These are phyloP conservation scores for Triplophysa yarkandensis DNA, from an alignment of 2,797 vertebrate genomes.

Conservation along the genomic window DNA sequence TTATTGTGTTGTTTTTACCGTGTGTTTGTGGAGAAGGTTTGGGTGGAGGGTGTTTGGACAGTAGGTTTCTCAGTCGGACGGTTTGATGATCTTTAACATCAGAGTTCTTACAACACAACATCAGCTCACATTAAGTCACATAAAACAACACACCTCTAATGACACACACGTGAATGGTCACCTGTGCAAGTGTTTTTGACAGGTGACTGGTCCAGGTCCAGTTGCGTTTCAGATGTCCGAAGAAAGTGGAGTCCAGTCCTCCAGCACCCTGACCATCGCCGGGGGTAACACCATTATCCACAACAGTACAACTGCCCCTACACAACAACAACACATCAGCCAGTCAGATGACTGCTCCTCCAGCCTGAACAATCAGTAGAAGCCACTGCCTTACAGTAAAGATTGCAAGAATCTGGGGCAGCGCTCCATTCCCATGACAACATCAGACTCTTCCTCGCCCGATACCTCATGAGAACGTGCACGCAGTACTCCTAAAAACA, in stretches of 20 bases:
- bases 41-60: constrained; percentile 81
- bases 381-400: constrained; percentile 12
- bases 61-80: constrained; percentile 84
- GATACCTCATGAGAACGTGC: neutral
- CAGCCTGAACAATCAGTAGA: constrained; percentile 8
- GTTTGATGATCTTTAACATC: constrained; percentile 61
- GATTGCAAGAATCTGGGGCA: constrained; percentile 54
- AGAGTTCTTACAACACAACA: constrained; percentile 51
- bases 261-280: constrained; percentile 90
- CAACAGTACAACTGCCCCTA: constrained; percentile 83
- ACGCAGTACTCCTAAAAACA: constrained; percentile 47
- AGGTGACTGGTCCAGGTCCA: constrained; percentile 96
- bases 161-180: constrained; percentile 43
- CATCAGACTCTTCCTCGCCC: neutral
- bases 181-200: constrained; percentile 76
- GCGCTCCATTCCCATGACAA: constrained; percentile 71
- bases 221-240: constrained; percentile 91
- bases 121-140: neutral
- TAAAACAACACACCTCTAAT: neutral
- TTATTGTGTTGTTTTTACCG: neutral
- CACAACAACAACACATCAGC: neutral
- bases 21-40: constrained; percentile 64
- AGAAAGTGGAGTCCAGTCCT: constrained; percentile 92
- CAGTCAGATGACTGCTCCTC: neutral
- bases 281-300: constrained; percentile 83